phyloP scores from a whole-genome alignment of 2,888 invertebrate genomes.

The Patella pellucida region DNA sequence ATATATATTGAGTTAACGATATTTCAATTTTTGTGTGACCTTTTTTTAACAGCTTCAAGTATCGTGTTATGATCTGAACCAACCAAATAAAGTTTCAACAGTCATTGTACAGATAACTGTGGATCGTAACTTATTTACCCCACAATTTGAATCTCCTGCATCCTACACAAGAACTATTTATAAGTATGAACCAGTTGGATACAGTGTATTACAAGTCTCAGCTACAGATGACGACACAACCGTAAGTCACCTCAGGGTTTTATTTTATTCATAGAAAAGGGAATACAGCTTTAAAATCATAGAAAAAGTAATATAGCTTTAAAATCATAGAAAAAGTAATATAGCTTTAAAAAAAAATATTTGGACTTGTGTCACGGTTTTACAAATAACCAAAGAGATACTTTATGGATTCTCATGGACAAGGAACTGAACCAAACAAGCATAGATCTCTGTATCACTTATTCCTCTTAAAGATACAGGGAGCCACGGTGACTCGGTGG shows the following conservation, averaged over 20 bases:
- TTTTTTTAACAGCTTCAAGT: slow-evolving; percentile 45
- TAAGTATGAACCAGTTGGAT: slow-evolving; percentile 56
- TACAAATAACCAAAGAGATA: too few relatives aligned
- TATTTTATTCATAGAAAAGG: neutral
- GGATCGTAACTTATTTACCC: slow-evolving; percentile 55
- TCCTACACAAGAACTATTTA: slow-evolving; percentile 48
- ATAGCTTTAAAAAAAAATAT: too few relatives aligned
- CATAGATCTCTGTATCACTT: too few relatives aligned
- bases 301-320: too few relatives aligned
- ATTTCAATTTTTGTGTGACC: neutral
- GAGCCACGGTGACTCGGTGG: too few relatives aligned
- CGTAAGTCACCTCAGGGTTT: slow-evolving; percentile 32
- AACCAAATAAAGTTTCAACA: slow-evolving; percentile 47
- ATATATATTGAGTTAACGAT: too few relatives aligned
- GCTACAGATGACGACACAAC: slow-evolving; percentile 59
- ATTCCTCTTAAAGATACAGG: too few relatives aligned
- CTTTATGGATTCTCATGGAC: too few relatives aligned
- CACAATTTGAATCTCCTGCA: slow-evolving; percentile 46
- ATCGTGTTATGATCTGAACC: slow-evolving; percentile 56
- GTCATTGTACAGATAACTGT: slow-evolving; percentile 57
- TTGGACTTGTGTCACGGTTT: too few relatives aligned
- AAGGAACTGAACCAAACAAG: too few relatives aligned
- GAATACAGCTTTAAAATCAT: neutral
- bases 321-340: neutral
- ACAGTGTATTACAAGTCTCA: slow-evolving; percentile 48